Conservation (phyloP, 1,140 invertebrate species). For the Drosophila equinoxialis region DNA sequence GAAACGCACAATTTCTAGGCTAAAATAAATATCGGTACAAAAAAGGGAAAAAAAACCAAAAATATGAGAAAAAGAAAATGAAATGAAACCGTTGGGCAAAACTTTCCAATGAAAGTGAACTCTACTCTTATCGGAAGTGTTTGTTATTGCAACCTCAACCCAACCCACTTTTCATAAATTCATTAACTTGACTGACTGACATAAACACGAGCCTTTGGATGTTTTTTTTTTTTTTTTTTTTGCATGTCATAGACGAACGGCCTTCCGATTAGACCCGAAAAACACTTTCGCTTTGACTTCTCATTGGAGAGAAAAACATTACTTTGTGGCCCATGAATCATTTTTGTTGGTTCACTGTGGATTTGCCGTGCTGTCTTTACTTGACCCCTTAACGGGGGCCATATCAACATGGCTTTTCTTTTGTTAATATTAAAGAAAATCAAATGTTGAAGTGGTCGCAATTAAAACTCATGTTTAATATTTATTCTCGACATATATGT, state of each 20-base stretch:
- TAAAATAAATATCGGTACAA: conserved; percentile 42
- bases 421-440: conserved; percentile 42
- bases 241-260: conserved; percentile 61
- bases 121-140: conserved; percentile 36
- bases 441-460: conserved; percentile 36
- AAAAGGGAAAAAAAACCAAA: conserved; percentile 14
- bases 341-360: conserved; percentile 4
- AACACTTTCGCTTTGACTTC: conserved; percentile 55
- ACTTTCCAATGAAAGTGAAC: conserved; percentile 67
- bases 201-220: conserved; percentile 27
- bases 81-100: conserved; percentile 20
- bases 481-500: conserved; percentile 66
- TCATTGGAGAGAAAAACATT: background rate
- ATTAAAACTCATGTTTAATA: conserved; percentile 67
- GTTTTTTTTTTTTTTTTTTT: conserved; percentile 23
- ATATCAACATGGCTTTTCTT: conserved; percentile 43
- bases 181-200: conserved; percentile 69
- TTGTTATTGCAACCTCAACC: conserved; percentile 20
- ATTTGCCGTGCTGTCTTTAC: conserved; percentile 42
- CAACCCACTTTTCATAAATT: conserved; percentile 61
- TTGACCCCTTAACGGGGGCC: conserved; percentile 46
- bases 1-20: conserved; percentile 33
- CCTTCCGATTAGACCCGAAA: conserved; percentile 54
- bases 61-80: background rate
- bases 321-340: conserved; percentile 48